Percentiles rank a stretch among this genome's conserved stretches.
Conservation (phyloP, 2,888 invertebrate genomes). For the Spodoptera picta region DNA sequence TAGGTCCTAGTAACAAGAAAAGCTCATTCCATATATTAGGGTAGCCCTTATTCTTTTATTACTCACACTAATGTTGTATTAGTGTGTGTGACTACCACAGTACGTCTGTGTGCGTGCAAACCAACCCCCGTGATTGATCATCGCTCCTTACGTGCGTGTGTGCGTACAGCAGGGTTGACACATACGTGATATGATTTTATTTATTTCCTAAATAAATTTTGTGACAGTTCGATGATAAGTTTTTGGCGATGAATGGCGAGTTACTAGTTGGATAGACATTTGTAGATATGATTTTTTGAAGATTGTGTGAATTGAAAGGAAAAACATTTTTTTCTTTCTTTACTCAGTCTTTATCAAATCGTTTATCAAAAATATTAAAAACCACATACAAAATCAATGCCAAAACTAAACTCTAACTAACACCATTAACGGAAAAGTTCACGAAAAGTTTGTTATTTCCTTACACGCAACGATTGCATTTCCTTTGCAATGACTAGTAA, state of each 20-base stretch:
- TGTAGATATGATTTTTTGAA: conserved; percentile 23
- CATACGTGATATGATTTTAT: conserved; percentile 59
- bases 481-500: conserved; percentile 22
- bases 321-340: conserved; percentile 1
- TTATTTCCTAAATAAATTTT: conserved; percentile 52
- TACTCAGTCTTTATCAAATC: too few relatives aligned
- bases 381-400: not conserved
- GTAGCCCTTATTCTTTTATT: conserved; percentile 62
- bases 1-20: conserved; percentile 55
- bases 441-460: not conserved
- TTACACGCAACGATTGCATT: conserved; percentile 10
- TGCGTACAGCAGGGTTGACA: conserved; percentile 66
- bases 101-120: conserved; percentile 34
- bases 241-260: conserved; percentile 42
- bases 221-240: conserved; percentile 45
- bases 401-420: not conserved
- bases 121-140: conserved; percentile 66
- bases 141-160: conserved; percentile 53
- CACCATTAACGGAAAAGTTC: conserved; percentile 1
- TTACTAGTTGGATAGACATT: conserved; percentile 36
- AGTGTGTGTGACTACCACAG: conserved; percentile 20
- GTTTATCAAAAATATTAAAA: too few relatives aligned
- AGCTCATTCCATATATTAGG: conserved; percentile 49
- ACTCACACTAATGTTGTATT: conserved; percentile 59
- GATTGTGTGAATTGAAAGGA: conserved; percentile 16